Percentiles rank a stretch among this genome's conserved stretches.
phyloP scores from a whole-genome alignment of 2,113 vertebrate species.

The Rattus norvegicus region DNA sequence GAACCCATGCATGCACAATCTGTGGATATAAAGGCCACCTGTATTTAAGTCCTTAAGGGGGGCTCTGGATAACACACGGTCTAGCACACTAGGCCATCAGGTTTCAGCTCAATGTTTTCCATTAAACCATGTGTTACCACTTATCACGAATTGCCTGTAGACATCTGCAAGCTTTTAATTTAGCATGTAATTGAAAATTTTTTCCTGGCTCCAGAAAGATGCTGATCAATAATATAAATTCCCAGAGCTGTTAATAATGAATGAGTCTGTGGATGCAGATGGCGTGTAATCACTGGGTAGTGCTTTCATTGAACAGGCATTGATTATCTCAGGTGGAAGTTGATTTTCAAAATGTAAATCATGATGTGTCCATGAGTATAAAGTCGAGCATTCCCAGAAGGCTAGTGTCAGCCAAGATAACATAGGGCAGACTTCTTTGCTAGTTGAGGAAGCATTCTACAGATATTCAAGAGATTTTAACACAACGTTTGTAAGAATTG shows the following conservation, averaged over 20 bases:
- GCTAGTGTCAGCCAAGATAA: conserved; percentile 21
- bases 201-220: conserved; percentile 59
- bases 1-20: neutral
- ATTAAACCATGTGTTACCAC: neutral
- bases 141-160: conserved; percentile 22
- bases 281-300: conserved; percentile 47
- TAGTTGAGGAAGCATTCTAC: neutral
- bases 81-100: neutral
- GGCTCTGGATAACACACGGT: neutral
- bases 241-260: conserved; percentile 73
- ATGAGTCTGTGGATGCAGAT: conserved; percentile 62
- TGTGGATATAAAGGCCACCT: neutral
- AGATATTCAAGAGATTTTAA: conserved; percentile 31
- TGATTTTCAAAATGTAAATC: conserved; percentile 47
- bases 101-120: conserved; percentile 12
- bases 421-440: conserved; percentile 9
- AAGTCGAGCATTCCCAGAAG: conserved; percentile 33
- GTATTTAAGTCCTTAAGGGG: neutral
- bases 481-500: neutral
- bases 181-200: conserved; percentile 54
- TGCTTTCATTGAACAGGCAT: conserved; percentile 34
- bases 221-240: conserved; percentile 67
- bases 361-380: neutral
- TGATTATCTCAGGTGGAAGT: conserved; percentile 54
- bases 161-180: conserved; percentile 56